Evolutionary conservation across 2,113 vertebrate species (phyloP).

Genomic region (Nibea albiflora): DNA sequence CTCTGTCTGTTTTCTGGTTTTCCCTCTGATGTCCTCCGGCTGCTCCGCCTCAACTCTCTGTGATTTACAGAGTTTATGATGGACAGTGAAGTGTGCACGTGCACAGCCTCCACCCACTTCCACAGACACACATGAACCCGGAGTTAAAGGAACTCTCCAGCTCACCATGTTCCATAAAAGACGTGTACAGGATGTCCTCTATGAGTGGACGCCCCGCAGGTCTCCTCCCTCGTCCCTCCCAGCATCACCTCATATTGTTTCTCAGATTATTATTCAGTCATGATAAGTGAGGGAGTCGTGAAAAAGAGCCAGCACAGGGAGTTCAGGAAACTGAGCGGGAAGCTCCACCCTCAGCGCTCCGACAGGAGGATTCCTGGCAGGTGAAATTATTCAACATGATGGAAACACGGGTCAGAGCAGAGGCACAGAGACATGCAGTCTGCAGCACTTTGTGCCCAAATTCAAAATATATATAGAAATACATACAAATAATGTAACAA

Average conservation of each 20-base stretch:
- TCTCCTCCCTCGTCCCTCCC: conserved; percentile 51
- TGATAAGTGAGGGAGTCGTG: conserved; percentile 62
- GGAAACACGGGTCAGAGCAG: conserved; percentile 43
- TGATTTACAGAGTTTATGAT: no score
- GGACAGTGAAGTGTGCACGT: neutral
- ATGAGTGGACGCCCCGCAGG: conserved; percentile 69
- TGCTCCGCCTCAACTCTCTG: no score
- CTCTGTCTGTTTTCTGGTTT: no score
- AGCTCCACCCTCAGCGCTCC: conserved; percentile 59
- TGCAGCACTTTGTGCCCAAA: neutral
- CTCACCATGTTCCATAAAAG: conserved; percentile 72
- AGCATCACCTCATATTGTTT: conserved; percentile 69
- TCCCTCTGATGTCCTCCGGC: no score
- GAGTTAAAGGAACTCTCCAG: conserved; percentile 44
- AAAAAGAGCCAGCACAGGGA: conserved; percentile 36
- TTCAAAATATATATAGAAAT: neutral
- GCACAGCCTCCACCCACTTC: conserved; percentile 9
- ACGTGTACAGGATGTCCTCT: conserved; percentile 81
- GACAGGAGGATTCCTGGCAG: conserved; percentile 57
- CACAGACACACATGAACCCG: conserved; percentile 50
- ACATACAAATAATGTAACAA: no score
- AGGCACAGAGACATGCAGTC: conserved; percentile 21
- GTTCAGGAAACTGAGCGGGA: conserved; percentile 63
- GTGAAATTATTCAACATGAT: conserved; percentile 63
- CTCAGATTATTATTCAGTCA: conserved; percentile 57